Percentiles rank a stretch among this genome's conserved stretches.
Conservation (phyloP, 2,113 vertebrate genomes). For the Equus quagga region DNA sequence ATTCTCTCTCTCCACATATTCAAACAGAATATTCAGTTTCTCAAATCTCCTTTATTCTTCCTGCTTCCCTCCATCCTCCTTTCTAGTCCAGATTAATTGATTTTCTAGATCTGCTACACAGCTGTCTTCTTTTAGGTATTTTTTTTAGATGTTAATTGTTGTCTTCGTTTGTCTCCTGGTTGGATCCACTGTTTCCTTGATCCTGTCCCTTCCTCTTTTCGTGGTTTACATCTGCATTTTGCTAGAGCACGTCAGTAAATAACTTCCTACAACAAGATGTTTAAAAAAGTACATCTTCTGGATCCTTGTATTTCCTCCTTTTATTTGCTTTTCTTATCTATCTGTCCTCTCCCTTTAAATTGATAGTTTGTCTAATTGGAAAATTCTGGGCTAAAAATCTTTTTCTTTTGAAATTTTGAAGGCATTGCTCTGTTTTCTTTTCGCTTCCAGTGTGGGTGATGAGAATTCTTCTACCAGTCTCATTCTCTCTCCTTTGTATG, state of each 20-base stretch:
- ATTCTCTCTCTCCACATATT: background rate
- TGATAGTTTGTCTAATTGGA: background rate
- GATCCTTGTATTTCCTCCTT: background rate
- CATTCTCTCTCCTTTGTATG: background rate
- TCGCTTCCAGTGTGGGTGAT: background rate
- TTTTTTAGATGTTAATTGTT: background rate
- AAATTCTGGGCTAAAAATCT: background rate
- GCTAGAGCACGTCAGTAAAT: background rate
- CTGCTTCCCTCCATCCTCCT: background rate
- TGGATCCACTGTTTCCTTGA: background rate
- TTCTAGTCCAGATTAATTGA: background rate
- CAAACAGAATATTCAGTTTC: background rate
- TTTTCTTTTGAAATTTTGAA: background rate
- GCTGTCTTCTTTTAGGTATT: background rate
- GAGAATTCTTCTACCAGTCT: background rate
- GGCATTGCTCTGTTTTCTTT: background rate
- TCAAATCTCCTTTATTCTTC: background rate
- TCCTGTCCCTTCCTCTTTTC: background rate
- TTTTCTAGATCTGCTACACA: background rate
- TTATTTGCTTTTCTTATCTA: background rate
- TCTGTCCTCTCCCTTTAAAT: background rate
- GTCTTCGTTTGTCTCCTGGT: background rate
- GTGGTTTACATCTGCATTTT: background rate
- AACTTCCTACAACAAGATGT: background rate
- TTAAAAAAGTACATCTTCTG: constrained; percentile 5